Conservation (phyloP, 2,797 vertebrate species). For the Epinephelus coioides region DNA sequence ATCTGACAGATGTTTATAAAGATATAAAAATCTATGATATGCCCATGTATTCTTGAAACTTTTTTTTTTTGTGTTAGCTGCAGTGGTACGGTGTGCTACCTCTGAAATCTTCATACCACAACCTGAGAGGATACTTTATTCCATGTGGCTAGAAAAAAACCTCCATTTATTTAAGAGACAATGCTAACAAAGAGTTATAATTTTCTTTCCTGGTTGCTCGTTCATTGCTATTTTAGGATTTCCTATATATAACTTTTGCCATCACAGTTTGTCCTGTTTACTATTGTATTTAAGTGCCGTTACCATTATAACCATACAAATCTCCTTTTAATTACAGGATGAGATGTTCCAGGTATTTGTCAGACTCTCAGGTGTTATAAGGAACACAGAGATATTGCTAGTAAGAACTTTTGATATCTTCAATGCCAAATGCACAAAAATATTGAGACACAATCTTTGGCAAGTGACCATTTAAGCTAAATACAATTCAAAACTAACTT, state of each 20-base stretch:
- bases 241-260: slow-evolving; percentile 31
- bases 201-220: slow-evolving; percentile 48
- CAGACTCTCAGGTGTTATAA: slow-evolving; percentile 72
- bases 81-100: slow-evolving; percentile 75
- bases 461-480: slow-evolving; percentile 25
- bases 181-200: slow-evolving; percentile 7
- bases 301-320: slow-evolving; percentile 51
- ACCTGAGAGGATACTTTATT: slow-evolving; percentile 46
- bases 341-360: slow-evolving; percentile 51
- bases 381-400: slow-evolving; percentile 57
- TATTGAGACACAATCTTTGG: slow-evolving; percentile 29
- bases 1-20: slow-evolving; percentile 56
- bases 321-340: slow-evolving; percentile 44
- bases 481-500: slow-evolving; percentile 16
- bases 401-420: slow-evolving; percentile 49
- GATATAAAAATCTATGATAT: slow-evolving; percentile 53
- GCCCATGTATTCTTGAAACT: slow-evolving; percentile 60
- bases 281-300: slow-evolving; percentile 68
- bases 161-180: slow-evolving; percentile 40
- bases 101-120: slow-evolving; percentile 60
- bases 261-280: slow-evolving; percentile 55
- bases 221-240: slow-evolving; percentile 54
- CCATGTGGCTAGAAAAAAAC: slow-evolving; percentile 31
- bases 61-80: slow-evolving; percentile 64
- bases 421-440: slow-evolving; percentile 57